Percentiles rank a stretch among this genome's conserved stretches.
These are phyloP conservation scores for Coccyzus lansbergi DNA, from an alignment of 2,797 vertebrate genomes.

Conservation along the genomic window DNA sequence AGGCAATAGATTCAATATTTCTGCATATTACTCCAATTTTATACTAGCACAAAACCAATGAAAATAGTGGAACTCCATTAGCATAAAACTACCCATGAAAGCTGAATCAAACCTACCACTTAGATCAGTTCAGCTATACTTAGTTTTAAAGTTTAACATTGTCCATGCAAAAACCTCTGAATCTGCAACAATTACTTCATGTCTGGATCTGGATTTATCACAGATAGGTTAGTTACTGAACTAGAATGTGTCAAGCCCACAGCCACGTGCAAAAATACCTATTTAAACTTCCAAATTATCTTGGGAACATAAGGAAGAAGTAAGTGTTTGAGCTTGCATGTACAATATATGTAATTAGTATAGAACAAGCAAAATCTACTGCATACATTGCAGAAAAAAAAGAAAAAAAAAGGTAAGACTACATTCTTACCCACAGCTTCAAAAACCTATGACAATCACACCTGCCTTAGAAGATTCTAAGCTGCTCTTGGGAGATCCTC, in stretches of 20 bases:
- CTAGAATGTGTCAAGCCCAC: neutral
- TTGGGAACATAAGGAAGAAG: neutral
- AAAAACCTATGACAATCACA: neutral
- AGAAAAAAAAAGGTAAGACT: neutral
- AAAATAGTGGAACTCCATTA: neutral
- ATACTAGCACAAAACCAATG: neutral
- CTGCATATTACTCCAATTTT: neutral
- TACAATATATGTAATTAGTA: no score
- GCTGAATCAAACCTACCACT: neutral
- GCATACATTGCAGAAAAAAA: neutral
- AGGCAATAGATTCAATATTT: neutral
- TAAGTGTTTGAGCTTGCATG: accelerated
- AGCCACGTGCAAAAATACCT: neutral
- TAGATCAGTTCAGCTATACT: neutral
- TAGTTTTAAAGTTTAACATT: neutral
- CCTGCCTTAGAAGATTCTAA: neutral
- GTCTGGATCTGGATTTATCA: neutral
- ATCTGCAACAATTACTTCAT: neutral
- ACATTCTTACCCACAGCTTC: neutral
- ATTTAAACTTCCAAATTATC: neutral
- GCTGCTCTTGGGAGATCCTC: neutral
- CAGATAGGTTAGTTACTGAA: neutral
- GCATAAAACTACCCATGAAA: neutral
- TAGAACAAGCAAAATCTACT: no score
- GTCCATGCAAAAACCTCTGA: neutral